These are phyloP conservation scores for Heliconius congener DNA, from an alignment of 1,140 invertebrate species.

Conservation along the genomic window DNA sequence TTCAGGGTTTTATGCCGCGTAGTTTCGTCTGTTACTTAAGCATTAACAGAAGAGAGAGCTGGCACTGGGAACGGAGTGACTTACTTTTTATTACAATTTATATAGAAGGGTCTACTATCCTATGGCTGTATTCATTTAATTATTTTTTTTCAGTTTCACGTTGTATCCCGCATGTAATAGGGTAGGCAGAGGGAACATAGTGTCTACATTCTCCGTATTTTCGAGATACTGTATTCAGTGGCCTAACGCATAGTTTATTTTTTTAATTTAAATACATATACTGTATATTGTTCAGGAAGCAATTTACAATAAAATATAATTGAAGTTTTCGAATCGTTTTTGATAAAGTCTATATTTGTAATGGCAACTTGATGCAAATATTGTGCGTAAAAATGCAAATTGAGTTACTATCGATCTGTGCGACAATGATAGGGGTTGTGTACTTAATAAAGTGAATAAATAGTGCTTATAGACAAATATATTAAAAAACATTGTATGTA, in stretches of 20 bases:
- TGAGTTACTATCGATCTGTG: constrained; percentile 1
- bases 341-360: neutral
- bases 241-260: neutral
- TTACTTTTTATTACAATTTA: neutral
- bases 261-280: no score
- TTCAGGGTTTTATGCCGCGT: no score
- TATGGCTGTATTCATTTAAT: neutral
- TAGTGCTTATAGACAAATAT: neutral
- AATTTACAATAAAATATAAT: constrained; percentile 11
- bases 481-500: no score
- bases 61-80: neutral
- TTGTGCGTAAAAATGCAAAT: constrained; percentile 12
- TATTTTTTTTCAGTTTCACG: no score
- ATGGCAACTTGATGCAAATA: neutral
- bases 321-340: neutral
- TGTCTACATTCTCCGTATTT: no score
- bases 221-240: neutral
- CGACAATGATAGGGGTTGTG: neutral
- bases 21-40: no score
- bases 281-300: neutral
- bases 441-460: neutral
- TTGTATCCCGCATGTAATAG: no score
- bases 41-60: no score
- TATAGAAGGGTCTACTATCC: neutral
- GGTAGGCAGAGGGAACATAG: no score